These are phyloP conservation scores for Luffia ferchaultella DNA, from an alignment of 2,888 invertebrate species.

Conservation along the genomic window DNA sequence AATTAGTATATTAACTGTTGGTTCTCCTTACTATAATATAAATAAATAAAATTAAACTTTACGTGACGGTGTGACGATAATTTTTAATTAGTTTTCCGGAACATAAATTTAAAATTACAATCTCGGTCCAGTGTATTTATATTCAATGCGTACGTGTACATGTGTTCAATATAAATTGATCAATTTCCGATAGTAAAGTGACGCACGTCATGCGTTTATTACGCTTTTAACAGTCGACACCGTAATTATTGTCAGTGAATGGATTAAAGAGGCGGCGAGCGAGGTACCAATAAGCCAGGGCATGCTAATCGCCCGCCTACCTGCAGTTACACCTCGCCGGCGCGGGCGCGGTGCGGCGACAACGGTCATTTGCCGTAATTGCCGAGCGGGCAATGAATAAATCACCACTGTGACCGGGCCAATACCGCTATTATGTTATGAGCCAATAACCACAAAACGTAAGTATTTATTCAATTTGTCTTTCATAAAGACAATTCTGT, in stretches of 20 bases:
- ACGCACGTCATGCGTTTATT: not conserved
- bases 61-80: too few species aligned
- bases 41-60: too few species aligned
- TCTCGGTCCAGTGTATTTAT: too few species aligned
- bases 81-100: too few species aligned
- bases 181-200: too few species aligned
- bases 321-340: slow-evolving; percentile 36
- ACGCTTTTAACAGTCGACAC: not conserved
- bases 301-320: slow-evolving; percentile 31
- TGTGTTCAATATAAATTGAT: too few species aligned
- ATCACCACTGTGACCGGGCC: slow-evolving; percentile 50
- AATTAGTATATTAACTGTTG: too few species aligned
- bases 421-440: slow-evolving; percentile 33
- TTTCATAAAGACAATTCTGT: not conserved
- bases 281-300: slow-evolving; percentile 3
- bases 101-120: too few species aligned
- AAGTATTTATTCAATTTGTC: slow-evolving; percentile 17
- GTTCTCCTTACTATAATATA: too few species aligned
- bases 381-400: slow-evolving; percentile 45
- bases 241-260: not conserved
- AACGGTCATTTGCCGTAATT: slow-evolving; percentile 47
- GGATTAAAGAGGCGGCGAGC: not conserved
- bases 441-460: slow-evolving; percentile 35
- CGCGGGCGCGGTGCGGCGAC: slow-evolving; percentile 15
- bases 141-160: too few species aligned